A percentile compares a stretch with the other conserved stretches of the same genome.
phyloP scores from a whole-genome alignment of 2,113 vertebrate species.

The Tachysurus fulvidraco region DNA sequence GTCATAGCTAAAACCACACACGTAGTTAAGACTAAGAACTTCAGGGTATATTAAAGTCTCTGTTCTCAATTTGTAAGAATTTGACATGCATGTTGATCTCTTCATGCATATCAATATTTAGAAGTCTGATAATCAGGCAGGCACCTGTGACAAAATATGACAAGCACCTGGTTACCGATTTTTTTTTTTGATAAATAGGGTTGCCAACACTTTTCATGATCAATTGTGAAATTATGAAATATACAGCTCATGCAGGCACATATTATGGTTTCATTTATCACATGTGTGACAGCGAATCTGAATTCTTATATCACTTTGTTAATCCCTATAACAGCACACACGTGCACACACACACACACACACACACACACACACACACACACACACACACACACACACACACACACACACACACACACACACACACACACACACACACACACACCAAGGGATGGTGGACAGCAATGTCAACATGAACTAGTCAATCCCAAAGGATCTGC shows the following conservation, averaged over 20 bases:
- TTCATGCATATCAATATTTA: constrained; percentile 29
- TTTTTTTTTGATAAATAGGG: constrained; percentile 2
- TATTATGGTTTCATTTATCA: constrained; percentile 43
- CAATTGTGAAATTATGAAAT: constrained; percentile 23
- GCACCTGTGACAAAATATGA: constrained; percentile 42
- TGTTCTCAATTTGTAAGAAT: constrained; percentile 41
- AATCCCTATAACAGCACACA: constrained; percentile 13
- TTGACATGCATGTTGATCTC: constrained; percentile 17
- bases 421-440: constrained; percentile 3
- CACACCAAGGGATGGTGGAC: background rate
- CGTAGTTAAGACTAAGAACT: constrained; percentile 67
- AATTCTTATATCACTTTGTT: constrained; percentile 54
- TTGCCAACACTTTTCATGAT: constrained; percentile 24
- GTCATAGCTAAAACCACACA: constrained; percentile 51
- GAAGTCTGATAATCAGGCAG: constrained; percentile 25
- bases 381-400: constrained; percentile 5
- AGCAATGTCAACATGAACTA: constrained; percentile 3
- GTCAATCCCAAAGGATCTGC: constrained; percentile 11
- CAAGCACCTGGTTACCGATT: constrained; percentile 29
- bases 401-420: background rate
- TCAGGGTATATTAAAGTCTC: constrained; percentile 53
- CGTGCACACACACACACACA: background rate
- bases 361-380: background rate
- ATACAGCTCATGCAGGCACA: constrained; percentile 17
- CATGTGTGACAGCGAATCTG: constrained; percentile 26